A percentile compares a stretch with the other conserved stretches of the same genome.
These are phyloP conservation scores for Rafetus swinhoei DNA, from an alignment of 2,113 vertebrate genomes.

Conservation along the genomic window DNA sequence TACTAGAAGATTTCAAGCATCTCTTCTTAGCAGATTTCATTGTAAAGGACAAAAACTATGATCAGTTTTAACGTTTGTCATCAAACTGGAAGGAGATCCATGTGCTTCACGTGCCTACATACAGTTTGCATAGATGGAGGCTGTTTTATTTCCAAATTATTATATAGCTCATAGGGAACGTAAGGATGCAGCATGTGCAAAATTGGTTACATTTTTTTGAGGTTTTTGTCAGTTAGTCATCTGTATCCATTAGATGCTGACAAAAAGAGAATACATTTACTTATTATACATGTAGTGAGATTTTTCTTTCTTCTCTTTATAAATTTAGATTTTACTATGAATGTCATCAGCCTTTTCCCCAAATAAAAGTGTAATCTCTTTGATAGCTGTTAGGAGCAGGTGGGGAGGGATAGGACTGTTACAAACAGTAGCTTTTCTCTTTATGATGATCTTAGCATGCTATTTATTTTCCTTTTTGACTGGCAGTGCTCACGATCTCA, in stretches of 20 bases:
- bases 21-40: not conserved
- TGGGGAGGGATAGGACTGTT: not conserved
- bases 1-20: not conserved
- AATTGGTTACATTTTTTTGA: not conserved
- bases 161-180: not conserved
- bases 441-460: not conserved
- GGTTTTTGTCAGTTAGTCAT: not conserved
- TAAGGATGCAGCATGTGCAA: not conserved
- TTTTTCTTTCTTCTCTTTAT: not conserved
- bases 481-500: conserved; percentile 87
- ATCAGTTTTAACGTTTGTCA: not conserved
- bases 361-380: not conserved
- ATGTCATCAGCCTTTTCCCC: not conserved
- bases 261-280: not conserved
- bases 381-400: not conserved
- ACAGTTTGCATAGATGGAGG: not conserved
- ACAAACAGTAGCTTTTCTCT: not conserved
- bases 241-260: not conserved
- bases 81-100: not conserved
- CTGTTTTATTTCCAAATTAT: not conserved
- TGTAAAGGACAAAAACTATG: not conserved
- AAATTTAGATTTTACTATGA: not conserved
- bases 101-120: not conserved
- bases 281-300: not conserved
- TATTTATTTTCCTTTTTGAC: conserved; percentile 7